Evolutionary conservation across 2,888 invertebrate species (phyloP), one percentile per base, ranked within the genome.

Genomic region (Lochmaea capreae): DNA sequence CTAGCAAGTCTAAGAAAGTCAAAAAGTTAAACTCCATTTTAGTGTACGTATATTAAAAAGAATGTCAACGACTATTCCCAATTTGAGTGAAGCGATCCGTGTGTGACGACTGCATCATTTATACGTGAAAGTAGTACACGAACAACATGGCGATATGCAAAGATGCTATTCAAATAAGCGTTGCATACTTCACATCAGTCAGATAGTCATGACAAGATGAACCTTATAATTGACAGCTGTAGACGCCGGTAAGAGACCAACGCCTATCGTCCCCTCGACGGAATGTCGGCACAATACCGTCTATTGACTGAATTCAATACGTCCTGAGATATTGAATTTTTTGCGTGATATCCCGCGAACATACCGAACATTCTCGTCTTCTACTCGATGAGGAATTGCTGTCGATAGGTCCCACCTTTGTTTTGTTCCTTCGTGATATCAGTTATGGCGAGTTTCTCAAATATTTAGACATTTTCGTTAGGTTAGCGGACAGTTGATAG

Each of bases 311-410:
- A 84, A 83, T 84, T 81, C 84, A 85, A 85, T 84, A 82, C 84
- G 81, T 62, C 76, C 78, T 77, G 80, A 83, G 85, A 85, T 86
- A 86, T 86, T 86, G 86, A 85, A 86, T 86, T 86, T 86, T 86
- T 86, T 83, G 82, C 83, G 81, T 82, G 84, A 85, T 84, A 84
- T 84, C 81, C 81, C 82, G 81, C 78, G 80, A 79, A 81, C 83
- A 84, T 84, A 81, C 80, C 82, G 75, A 82, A 82, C 80, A 86
- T 85, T 82, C 83, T 76, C 69, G 81, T 83, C 82, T 79, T 80
- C 83, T 81, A 59, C 79, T 79, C 79, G 82, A 85, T 86, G 85
- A 85, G 84, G 84, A 85, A 85, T 85, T 82, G 86, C 85, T 84
- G 85, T 85, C 85, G 84, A 83, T 79, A 73, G 84, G 80, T 61